phyloP scores from a whole-genome alignment of 2,113 vertebrate species.

The Antennarius striatus region DNA sequence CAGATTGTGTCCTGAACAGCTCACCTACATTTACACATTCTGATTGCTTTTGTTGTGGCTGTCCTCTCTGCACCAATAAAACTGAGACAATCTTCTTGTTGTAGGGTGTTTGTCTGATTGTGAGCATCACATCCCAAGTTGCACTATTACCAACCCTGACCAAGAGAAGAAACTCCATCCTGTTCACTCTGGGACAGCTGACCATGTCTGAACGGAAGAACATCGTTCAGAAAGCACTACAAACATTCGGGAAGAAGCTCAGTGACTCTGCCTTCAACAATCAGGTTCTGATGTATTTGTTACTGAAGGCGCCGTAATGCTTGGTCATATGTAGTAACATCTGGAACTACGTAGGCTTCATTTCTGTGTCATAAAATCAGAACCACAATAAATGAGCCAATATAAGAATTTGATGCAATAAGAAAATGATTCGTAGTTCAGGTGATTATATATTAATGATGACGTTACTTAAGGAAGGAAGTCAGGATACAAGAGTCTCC shows the following conservation, averaged over 20 bases:
- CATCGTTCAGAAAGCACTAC: conserved; percentile 83
- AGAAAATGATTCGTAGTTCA: no score
- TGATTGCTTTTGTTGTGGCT: no score
- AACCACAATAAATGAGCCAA: no score
- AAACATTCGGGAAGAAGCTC: conserved; percentile 86
- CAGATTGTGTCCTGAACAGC: no score
- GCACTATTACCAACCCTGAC: conserved; percentile 75
- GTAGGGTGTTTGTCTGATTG: conserved; percentile 83
- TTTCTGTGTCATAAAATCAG: not conserved
- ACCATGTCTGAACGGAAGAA: conserved; percentile 76
- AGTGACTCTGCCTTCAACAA: conserved; percentile 90
- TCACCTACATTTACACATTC: no score
- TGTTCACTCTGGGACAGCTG: conserved; percentile 79
- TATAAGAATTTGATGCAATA: no score
- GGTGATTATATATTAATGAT: no score
- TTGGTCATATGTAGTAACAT: not conserved
- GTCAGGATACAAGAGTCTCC: no score
- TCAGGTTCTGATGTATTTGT: conserved; percentile 76
- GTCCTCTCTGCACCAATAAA: not conserved
- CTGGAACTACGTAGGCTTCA: not conserved
- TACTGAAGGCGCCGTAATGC: not conserved
- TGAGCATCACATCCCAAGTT: conserved; percentile 78
- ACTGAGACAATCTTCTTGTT: not conserved
- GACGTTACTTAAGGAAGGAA: no score
- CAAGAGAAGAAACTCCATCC: conserved; percentile 62